These are phyloP conservation scores for Corynorhinus townsendii DNA, from an alignment of 2,113 vertebrate species.

Conservation along the genomic window DNA sequence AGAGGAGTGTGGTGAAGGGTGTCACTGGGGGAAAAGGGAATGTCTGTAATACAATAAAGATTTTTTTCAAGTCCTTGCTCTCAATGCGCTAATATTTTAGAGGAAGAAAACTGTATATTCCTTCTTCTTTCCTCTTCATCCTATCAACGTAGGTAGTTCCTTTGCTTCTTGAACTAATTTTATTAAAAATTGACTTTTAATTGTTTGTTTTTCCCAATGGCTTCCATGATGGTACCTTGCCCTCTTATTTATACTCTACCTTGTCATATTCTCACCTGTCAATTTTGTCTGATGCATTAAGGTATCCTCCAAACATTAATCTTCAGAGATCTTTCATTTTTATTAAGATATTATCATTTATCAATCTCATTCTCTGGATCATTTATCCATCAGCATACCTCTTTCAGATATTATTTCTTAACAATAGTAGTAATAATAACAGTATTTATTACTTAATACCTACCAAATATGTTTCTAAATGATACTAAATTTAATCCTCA, in stretches of 20 bases:
- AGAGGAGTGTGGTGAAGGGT: no score
- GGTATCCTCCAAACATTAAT: background rate
- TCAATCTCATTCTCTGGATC: background rate
- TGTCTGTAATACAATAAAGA: no score
- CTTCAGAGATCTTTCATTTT: background rate
- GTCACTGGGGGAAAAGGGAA: no score
- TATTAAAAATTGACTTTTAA: background rate
- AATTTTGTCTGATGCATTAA: background rate
- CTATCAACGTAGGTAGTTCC: background rate
- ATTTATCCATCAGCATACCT: background rate
- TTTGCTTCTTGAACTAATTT: background rate
- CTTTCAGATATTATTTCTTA: slow-evolving; percentile 4
- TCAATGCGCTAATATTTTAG: background rate
- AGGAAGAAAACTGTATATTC: background rate
- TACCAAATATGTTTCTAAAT: background rate
- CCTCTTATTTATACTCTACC: background rate
- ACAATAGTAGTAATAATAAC: background rate
- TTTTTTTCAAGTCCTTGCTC: background rate
- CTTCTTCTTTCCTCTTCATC: background rate
- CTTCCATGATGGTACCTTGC: background rate
- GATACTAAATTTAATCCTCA: background rate
- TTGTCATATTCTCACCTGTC: background rate
- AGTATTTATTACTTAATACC: background rate
- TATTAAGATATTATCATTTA: background rate
- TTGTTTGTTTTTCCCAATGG: background rate